Evolutionary conservation across 2,113 vertebrate genomes (phyloP), one percentile per base, ranked within the genome.

Genomic region (Nannobrachium achirus): DNA sequence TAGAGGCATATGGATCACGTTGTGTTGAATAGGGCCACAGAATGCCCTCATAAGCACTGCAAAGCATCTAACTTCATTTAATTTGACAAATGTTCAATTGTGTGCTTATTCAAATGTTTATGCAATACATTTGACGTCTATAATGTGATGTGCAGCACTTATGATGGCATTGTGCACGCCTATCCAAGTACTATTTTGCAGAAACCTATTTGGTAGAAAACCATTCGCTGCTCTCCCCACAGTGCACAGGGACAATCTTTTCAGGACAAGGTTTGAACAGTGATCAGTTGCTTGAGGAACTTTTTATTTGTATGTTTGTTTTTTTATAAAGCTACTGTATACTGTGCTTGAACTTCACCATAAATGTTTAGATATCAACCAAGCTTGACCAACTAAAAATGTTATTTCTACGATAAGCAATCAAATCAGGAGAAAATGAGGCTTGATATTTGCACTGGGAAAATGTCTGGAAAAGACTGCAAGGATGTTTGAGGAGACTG

Each of bases 211-310:
- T 76, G 57, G 78, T 80, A 86, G 25, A 66, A 85, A 83, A 88
- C 86, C 89, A 91, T 89, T 90, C 84, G 80, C 88, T 90, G 88
- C 91, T 89, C 87, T 90, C 89, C 88, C 91, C 86, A 89, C 88
- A 89, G 79, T 85, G 76, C 83, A 86, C 89, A 77, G 80, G 87
- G 86, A 87, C 67, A 13, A 33, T 76, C 66, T 76, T 73, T 81
- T 77, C 45, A 62, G 66, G 65, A 69, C 59, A 75, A 68, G 14
- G 53, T 79, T 76, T 82, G 77, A 78, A 41, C 71, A 75, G 66
- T 77, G 82, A 67, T 83, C 60, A 70, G 71, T 33, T 69, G 61
- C 41, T 66, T 66, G 72, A 33, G 9, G 55, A 71, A 71, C 19
- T 33, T 33, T 33, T 33, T n/a, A n/a, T n/a, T n/a, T n/a, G n/a